phyloP scores from a whole-genome alignment of 1,140 invertebrate species.

The Lordiphosa collinella region DNA sequence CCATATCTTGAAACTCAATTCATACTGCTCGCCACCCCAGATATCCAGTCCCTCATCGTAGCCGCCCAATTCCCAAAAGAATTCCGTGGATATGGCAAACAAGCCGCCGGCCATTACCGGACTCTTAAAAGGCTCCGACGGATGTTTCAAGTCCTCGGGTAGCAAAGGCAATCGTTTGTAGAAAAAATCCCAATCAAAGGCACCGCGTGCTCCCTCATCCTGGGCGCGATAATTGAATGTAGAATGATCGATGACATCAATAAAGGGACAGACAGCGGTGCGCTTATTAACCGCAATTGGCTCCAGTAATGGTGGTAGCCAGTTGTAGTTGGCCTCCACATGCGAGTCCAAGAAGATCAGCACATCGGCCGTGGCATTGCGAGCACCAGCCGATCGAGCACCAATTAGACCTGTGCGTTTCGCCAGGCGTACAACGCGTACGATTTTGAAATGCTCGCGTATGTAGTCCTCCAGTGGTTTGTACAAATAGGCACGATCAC shows the following conservation, averaged over 20 bases:
- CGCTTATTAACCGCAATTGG: slow-evolving; percentile 92
- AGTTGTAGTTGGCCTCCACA: slow-evolving; percentile 96
- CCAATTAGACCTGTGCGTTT: slow-evolving; percentile 92
- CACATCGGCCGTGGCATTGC: slow-evolving; percentile 89
- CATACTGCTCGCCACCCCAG: slow-evolving; percentile 99
- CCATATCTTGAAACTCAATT: slow-evolving; percentile 97
- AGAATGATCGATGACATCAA: slow-evolving; percentile 96
- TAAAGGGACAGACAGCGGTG: slow-evolving; percentile 97
- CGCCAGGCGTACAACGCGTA: slow-evolving; percentile 87
- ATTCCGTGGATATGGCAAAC: slow-evolving; percentile 93
- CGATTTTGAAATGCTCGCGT: slow-evolving; percentile 84
- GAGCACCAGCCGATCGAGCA: slow-evolving; percentile 92
- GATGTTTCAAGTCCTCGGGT: slow-evolving; percentile 89
- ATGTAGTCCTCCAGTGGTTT: slow-evolving; percentile 89
- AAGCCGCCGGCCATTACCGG: slow-evolving; percentile 97
- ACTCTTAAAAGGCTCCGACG: slow-evolving; percentile 93
- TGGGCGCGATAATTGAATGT: slow-evolving; percentile 96
- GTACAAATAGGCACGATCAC: slow-evolving; percentile 87
- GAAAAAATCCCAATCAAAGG: slow-evolving; percentile 98
- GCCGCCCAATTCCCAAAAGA: slow-evolving; percentile 97
- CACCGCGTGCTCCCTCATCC: slow-evolving; percentile 96
- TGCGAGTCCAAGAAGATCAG: slow-evolving; percentile 97
- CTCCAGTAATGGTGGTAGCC: slow-evolving; percentile 95
- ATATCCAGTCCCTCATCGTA: slow-evolving; percentile 95
- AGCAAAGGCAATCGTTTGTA: slow-evolving; percentile 95